Percentiles rank a stretch among this genome's conserved stretches.
Conservation (phyloP, 2,888 invertebrate genomes). For the Acronicta alni region DNA sequence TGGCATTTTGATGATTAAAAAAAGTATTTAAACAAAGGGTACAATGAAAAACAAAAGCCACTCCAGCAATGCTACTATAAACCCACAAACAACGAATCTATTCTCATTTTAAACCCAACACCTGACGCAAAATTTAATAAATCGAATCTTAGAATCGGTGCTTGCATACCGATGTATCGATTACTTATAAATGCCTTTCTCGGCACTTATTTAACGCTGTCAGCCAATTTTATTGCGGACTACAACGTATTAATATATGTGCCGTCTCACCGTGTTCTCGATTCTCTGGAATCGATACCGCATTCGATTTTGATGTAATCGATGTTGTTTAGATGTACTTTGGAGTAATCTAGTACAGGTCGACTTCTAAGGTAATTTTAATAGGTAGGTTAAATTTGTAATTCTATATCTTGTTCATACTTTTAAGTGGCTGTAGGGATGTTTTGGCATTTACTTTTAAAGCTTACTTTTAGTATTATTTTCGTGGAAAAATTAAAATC, state of each 20-base stretch:
- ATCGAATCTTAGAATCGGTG: constrained; percentile 76
- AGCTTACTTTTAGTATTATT: too few species aligned
- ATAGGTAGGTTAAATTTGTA: constrained; percentile 41
- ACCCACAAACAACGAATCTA: constrained; percentile 49
- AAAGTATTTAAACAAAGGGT: too few species aligned
- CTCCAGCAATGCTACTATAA: constrained; percentile 8
- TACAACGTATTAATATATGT: constrained; percentile 75
- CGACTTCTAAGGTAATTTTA: constrained; percentile 38
- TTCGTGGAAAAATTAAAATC: too few species aligned
- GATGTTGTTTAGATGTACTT: constrained; percentile 60
- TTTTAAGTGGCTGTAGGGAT: constrained; percentile 2
- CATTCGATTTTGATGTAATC: constrained; percentile 71
- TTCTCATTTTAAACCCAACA: constrained; percentile 55
- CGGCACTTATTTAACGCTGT: constrained; percentile 84
- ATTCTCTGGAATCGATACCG: constrained; percentile 73
- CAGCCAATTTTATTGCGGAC: constrained; percentile 77
- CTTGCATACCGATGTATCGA: constrained; percentile 83
- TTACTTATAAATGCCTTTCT: constrained; percentile 84
- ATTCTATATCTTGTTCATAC: constrained; percentile 20
- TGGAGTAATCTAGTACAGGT: constrained; percentile 53
- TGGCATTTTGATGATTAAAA: too few species aligned
- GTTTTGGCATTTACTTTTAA: constrained; percentile 11
- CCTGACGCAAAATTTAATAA: constrained; percentile 66
- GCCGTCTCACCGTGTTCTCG: constrained; percentile 65
- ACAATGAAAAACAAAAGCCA: constrained; percentile 34